Conservation (phyloP, 2,888 invertebrate species). For the Pseudococcus viburni region DNA sequence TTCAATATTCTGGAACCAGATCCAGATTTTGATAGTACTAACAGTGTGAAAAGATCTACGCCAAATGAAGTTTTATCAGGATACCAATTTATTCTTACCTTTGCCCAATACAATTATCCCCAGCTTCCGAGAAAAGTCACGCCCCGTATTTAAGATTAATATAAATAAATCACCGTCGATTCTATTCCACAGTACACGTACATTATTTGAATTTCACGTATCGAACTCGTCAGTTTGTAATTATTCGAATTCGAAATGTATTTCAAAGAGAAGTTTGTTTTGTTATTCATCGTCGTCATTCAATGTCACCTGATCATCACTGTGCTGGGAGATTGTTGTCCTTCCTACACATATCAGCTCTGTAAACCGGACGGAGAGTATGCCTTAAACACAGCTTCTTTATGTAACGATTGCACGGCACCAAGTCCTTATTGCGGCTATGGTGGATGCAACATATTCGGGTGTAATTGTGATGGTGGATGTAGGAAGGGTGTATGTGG, state of each 20-base stretch:
- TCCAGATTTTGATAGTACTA: too few species aligned
- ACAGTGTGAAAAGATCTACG: not conserved
- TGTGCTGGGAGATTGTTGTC: not conserved
- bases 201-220: not conserved
- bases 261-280: not conserved
- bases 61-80: not conserved
- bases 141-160: constrained; percentile 2
- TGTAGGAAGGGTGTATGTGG: not conserved
- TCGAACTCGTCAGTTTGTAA: not conserved
- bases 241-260: not conserved
- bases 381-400: not conserved
- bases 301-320: not conserved
- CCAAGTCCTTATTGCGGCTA: not conserved
- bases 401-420: not conserved
- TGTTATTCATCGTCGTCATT: not conserved
- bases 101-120: not conserved
- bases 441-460: not conserved
- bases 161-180: not conserved
- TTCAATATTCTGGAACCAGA: too few species aligned
- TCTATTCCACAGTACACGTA: not conserved
- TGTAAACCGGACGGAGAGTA: not conserved
- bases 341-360: not conserved
- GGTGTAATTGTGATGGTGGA: constrained; percentile 2
- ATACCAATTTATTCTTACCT: not conserved
- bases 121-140: not conserved